Percentiles rank a stretch among this genome's conserved stretches.
phyloP scores from a whole-genome alignment of 1,140 invertebrate genomes.

The Akabosia matsudoensis region DNA sequence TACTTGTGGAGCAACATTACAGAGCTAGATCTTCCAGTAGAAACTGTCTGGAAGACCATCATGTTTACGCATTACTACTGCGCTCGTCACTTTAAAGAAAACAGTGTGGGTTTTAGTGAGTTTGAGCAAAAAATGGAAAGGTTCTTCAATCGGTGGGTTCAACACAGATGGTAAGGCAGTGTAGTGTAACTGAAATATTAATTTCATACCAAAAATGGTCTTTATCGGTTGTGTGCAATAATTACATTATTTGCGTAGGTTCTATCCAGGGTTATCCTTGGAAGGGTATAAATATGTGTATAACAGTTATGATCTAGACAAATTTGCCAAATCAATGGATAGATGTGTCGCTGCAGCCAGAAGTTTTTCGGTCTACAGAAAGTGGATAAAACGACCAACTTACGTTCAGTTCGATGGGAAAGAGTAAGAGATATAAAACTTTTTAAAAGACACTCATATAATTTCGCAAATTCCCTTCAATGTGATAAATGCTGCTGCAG shows the following conservation, averaged over 20 bases:
- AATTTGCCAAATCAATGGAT: constrained; percentile 25
- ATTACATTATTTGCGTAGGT: not conserved
- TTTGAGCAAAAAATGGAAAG: constrained; percentile 36
- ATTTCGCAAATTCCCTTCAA: not conserved
- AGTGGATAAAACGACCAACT: constrained; percentile 32
- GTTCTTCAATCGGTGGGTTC: constrained; percentile 36
- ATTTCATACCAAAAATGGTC: too few species aligned
- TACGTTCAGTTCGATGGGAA: not conserved
- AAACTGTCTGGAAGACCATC: constrained; percentile 33
- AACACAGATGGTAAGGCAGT: constrained; percentile 30
- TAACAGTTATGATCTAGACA: constrained; percentile 28
- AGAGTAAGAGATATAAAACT: not conserved
- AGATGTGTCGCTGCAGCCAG: constrained; percentile 33
- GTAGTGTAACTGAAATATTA: not conserved
- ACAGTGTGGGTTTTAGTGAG: not conserved
- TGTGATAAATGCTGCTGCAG: not conserved
- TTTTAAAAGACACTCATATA: too few species aligned
- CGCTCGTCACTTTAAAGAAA: constrained; percentile 23
- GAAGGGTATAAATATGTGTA: constrained; percentile 27
- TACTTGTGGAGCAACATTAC: constrained; percentile 22
- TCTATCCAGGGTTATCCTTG: constrained; percentile 26
- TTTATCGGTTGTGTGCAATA: too few species aligned
- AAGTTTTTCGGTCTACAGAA: constrained; percentile 22
- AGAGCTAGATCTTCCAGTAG: constrained; percentile 20
- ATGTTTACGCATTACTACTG: constrained; percentile 40